Evolutionary conservation across 1,140 invertebrate species (phyloP).

Genomic region (Drosophila yakuba): DNA sequence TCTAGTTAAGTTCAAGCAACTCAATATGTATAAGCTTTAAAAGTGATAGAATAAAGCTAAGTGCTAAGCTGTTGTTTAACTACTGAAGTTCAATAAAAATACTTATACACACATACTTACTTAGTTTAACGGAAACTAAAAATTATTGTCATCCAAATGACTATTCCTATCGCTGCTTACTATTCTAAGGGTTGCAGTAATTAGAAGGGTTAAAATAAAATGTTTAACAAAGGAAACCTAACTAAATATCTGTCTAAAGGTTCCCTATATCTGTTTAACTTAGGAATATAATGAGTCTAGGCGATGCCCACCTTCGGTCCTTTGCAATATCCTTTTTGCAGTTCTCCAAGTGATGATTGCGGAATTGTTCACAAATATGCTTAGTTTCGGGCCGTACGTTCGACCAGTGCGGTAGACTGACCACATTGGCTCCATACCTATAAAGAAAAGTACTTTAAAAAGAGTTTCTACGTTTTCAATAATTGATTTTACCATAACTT

Average conservation of each 20-base stretch:
- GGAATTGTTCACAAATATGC: conserved; percentile 95
- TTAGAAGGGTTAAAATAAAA: conserved; percentile 1
- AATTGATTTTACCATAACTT: conserved; percentile 85
- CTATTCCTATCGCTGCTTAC: conserved; percentile 36
- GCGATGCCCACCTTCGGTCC: conserved; percentile 86
- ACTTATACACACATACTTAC: conserved; percentile 3
- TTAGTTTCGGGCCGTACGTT: conserved; percentile 91
- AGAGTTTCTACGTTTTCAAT: not conserved
- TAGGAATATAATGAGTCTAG: no score
- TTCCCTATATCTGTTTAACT: not conserved
- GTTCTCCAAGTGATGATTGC: conserved; percentile 92
- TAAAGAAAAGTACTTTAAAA: not conserved
- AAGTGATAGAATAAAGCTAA: not conserved
- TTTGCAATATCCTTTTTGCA: conserved; percentile 92
- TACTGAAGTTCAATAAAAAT: not conserved
- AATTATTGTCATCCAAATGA: conserved; percentile 16
- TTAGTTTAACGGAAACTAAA: conserved; percentile 13
- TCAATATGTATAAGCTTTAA: not conserved
- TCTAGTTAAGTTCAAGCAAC: not conserved
- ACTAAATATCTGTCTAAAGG: not conserved
- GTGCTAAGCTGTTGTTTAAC: not conserved
- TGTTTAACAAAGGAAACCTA: not conserved
- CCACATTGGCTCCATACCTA: conserved; percentile 89
- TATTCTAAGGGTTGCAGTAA: conserved; percentile 3
- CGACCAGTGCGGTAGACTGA: conserved; percentile 89